These are phyloP conservation scores for Salarias fasciatus DNA, from an alignment of 2,797 vertebrate species.

Conservation along the genomic window DNA sequence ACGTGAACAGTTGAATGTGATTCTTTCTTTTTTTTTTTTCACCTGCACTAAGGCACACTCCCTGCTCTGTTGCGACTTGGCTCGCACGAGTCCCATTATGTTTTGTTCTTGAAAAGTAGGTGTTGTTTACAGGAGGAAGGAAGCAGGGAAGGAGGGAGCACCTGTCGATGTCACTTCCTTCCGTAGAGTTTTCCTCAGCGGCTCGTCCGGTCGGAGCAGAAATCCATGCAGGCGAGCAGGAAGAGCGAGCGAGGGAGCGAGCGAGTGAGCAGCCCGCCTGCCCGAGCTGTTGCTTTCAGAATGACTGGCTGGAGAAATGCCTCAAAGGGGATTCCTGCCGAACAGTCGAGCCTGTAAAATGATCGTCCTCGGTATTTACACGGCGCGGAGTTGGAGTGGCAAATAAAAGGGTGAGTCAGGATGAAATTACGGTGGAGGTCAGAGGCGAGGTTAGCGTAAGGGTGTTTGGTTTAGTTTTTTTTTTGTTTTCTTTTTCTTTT, in stretches of 20 bases:
- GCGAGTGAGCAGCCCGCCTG: too few relatives aligned
- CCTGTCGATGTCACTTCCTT: conserved; percentile 85
- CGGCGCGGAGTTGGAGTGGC: conserved; percentile 31
- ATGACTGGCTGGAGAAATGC: conserved; percentile 45
- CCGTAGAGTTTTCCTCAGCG: conserved; percentile 66
- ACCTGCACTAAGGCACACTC: not conserved
- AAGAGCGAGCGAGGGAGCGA: conserved; percentile 68
- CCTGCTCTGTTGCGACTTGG: conserved; percentile 8
- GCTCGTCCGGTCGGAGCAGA: conserved; percentile 65
- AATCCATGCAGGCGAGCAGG: conserved; percentile 58
- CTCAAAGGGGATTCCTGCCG: conserved; percentile 57
- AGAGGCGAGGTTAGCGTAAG: conserved; percentile 37
- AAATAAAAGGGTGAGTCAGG: conserved; percentile 50
- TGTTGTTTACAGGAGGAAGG: conserved; percentile 82
- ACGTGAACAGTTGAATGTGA: not conserved
- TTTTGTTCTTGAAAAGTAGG: conserved; percentile 26
- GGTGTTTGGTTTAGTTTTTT: conserved; percentile 12
- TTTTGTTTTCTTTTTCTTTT: too few relatives aligned
- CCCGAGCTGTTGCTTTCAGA: conserved; percentile 50
- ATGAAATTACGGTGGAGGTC: conserved; percentile 55
- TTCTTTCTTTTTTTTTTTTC: conserved; percentile 7
- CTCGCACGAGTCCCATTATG: conserved; percentile 6
- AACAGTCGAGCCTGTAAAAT: conserved; percentile 60
- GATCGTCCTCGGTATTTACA: conserved; percentile 52
- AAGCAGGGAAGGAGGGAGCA: conserved; percentile 80